Evolutionary conservation across 1,140 invertebrate species (phyloP).

Genomic region (Drosophila lacteicornis): DNA sequence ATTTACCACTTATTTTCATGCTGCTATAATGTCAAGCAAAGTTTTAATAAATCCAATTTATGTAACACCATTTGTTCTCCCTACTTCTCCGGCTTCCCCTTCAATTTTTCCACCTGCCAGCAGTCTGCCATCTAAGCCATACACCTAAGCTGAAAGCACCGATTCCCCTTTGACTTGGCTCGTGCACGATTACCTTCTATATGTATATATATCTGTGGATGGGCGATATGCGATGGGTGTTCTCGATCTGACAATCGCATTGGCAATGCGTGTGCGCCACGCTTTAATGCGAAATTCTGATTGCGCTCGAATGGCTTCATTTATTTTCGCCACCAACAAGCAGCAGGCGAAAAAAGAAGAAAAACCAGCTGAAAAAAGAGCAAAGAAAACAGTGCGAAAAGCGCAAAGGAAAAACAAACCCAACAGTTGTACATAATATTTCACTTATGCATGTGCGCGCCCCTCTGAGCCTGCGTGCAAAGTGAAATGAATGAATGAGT

Average conservation of each 20-base stretch:
- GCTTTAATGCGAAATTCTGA: slow-evolving; percentile 80
- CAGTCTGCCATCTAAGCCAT: slow-evolving; percentile 5
- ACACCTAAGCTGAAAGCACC: slow-evolving; percentile 19
- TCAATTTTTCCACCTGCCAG: slow-evolving; percentile 12
- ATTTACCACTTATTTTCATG: background rate
- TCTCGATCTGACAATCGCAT: slow-evolving; percentile 59
- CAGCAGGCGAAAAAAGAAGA: slow-evolving; percentile 12
- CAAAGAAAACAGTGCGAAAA: slow-evolving; percentile 39
- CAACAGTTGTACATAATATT: slow-evolving; percentile 84
- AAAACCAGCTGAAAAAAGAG: slow-evolving; percentile 45
- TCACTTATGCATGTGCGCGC: slow-evolving; percentile 77
- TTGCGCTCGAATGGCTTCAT: slow-evolving; percentile 82
- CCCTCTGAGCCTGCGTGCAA: slow-evolving; percentile 47
- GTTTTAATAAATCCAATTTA: slow-evolving; percentile 24
- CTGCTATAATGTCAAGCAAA: background rate
- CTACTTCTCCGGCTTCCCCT: background rate
- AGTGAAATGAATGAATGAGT: slow-evolving; percentile 78
- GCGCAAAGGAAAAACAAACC: slow-evolving; percentile 65
- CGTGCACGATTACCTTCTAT: slow-evolving; percentile 31
- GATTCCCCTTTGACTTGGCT: slow-evolving; percentile 31
- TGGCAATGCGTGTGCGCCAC: slow-evolving; percentile 65
- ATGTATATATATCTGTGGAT: background rate
- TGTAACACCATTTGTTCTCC: background rate
- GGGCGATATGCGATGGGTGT: slow-evolving; percentile 34
- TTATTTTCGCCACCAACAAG: slow-evolving; percentile 64